These are phyloP conservation scores for Bacillus rossius DNA, from an alignment of 1,140 invertebrate species.

Conservation along the genomic window DNA sequence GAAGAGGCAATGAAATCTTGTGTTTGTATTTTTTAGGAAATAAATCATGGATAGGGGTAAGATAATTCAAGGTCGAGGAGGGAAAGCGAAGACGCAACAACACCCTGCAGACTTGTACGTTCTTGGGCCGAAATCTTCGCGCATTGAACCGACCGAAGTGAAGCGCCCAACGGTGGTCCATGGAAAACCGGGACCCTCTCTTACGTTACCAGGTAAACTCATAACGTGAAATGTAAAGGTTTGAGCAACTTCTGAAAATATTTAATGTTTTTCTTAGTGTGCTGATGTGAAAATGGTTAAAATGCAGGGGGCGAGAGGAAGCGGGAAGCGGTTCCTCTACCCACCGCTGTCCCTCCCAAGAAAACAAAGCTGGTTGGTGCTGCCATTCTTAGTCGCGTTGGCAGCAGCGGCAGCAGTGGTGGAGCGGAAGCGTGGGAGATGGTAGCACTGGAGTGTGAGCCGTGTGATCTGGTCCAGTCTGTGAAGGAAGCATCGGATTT, in stretches of 20 bases:
- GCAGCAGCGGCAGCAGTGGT: slow-evolving; percentile 17
- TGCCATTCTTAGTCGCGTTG: slow-evolving; percentile 20
- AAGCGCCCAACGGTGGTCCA: slow-evolving; percentile 47
- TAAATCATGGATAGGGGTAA: slow-evolving; percentile 5
- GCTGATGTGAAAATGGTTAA: slow-evolving; percentile 29
- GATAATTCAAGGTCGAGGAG: slow-evolving; percentile 40
- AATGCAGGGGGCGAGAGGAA: slow-evolving; percentile 42
- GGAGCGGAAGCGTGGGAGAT: slow-evolving; percentile 51
- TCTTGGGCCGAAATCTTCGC: slow-evolving; percentile 50
- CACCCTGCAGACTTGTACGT: slow-evolving; percentile 56
- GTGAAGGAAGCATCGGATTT: slow-evolving; percentile 51
- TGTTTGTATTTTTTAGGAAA: background rate
- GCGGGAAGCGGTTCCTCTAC: slow-evolving; percentile 45
- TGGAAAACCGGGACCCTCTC: slow-evolving; percentile 43
- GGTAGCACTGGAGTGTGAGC: slow-evolving; percentile 52
- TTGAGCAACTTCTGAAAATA: no score
- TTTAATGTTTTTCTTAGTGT: no score
- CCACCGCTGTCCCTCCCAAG: slow-evolving; percentile 40
- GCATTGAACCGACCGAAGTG: slow-evolving; percentile 44
- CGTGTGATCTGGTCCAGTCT: slow-evolving; percentile 51
- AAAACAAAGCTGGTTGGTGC: slow-evolving; percentile 39
- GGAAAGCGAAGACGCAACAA: slow-evolving; percentile 56
- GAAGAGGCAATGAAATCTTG: no score
- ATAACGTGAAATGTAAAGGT: no score
- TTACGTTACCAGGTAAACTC: slow-evolving; percentile 37